phyloP scores from a whole-genome alignment of 2,888 invertebrate genomes.

The Drosophila buzzatii region DNA sequence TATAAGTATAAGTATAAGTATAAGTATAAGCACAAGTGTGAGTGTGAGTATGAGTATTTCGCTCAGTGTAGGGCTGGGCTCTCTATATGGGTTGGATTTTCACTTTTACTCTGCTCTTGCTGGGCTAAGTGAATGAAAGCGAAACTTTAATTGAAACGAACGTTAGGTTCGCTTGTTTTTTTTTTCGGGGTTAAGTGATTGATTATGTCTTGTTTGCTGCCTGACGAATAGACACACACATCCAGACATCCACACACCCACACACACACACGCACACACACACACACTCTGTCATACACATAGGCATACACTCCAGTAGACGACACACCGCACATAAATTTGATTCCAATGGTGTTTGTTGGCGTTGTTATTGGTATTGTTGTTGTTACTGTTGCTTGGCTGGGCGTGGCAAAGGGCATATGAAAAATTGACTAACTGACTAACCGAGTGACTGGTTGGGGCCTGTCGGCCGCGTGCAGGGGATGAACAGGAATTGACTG shows the following conservation, averaged over 20 bases:
- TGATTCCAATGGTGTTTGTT: conserved; percentile 27
- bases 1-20: background rate
- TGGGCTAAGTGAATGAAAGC: conserved; percentile 65
- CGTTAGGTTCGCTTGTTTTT: conserved; percentile 52
- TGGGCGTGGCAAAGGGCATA: conserved; percentile 62
- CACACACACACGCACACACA: conserved; percentile 17
- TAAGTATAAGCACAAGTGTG: background rate
- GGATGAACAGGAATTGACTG: background rate
- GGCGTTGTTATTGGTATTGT: conserved; percentile 17
- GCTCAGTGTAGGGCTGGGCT: conserved; percentile 17
- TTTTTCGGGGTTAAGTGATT: conserved; percentile 71
- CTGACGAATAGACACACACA: conserved; percentile 18
- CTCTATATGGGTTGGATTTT: conserved; percentile 4
- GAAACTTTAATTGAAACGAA: conserved; percentile 77
- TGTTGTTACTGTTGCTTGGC: conserved; percentile 35
- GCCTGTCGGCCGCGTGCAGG: background rate
- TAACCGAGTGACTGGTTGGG: conserved; percentile 14
- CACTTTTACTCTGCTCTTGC: conserved; percentile 8
- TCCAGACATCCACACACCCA: conserved; percentile 13
- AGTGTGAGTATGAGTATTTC: background rate
- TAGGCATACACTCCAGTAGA: conserved; percentile 15
- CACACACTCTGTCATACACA: conserved; percentile 19
- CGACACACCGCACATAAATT: conserved; percentile 46
- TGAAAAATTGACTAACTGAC: conserved; percentile 62
- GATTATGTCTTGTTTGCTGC: conserved; percentile 73